Evolutionary conservation across 1,140 invertebrate species (phyloP).

Genomic region (Xylocopa sonorina): DNA sequence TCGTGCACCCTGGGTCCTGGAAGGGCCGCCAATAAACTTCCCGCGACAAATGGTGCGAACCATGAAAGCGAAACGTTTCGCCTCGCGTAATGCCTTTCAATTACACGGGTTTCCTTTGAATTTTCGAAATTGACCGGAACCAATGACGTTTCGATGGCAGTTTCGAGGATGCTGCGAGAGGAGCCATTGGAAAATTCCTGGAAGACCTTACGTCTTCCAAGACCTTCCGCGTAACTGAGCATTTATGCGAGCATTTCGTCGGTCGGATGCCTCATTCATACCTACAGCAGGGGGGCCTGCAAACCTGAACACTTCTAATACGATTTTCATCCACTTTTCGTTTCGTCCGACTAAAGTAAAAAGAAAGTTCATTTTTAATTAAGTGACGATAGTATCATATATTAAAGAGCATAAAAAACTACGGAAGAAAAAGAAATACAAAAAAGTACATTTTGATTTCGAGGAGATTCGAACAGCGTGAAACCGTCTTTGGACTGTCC

Average conservation of each 20-base stretch:
- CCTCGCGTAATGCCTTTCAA: conserved; percentile 31
- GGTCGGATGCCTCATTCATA: conserved; percentile 58
- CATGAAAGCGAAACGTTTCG: neutral
- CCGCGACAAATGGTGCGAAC: conserved; percentile 19
- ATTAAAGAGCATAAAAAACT: neutral
- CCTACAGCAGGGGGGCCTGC: conserved; percentile 48
- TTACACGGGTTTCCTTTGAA: conserved; percentile 40
- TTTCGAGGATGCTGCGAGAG: neutral
- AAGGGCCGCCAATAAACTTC: conserved; percentile 31
- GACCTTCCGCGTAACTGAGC: neutral
- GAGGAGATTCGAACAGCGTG: neutral
- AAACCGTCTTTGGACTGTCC: neutral
- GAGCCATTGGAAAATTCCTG: conserved; percentile 18
- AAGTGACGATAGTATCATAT: too few species aligned
- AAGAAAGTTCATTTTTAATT: too few species aligned
- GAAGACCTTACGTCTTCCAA: conserved; percentile 13
- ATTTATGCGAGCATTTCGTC: conserved; percentile 16
- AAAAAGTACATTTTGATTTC: neutral
- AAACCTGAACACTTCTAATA: conserved; percentile 67
- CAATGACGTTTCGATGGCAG: conserved; percentile 31
- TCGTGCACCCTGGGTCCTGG: neutral
- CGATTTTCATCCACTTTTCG: conserved; percentile 32
- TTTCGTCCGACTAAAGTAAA: too few species aligned
- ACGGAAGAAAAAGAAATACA: neutral
- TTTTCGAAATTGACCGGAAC: conserved; percentile 39